A percentile compares a stretch with the other conserved stretches of the same genome.
Evolutionary conservation across 2,113 vertebrate species (phyloP).

Genomic region (Aptenodytes forsteri): DNA sequence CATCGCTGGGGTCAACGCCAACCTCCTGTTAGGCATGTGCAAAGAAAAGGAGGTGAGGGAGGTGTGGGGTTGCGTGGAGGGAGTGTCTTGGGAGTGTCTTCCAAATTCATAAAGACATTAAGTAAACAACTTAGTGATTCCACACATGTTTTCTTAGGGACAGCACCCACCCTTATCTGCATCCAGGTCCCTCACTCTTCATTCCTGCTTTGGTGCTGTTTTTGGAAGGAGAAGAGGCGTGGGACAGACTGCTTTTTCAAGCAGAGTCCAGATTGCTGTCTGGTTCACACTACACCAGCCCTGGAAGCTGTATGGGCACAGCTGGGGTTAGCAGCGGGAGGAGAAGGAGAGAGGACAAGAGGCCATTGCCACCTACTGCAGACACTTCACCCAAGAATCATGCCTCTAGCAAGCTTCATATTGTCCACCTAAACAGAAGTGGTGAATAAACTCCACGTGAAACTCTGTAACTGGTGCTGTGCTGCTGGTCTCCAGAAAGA

Average conservation of each 20-base stretch:
- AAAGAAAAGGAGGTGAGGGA: not conserved
- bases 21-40: not conserved
- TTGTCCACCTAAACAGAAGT: not conserved
- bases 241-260: not conserved
- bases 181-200: not conserved
- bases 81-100: not conserved
- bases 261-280: not conserved
- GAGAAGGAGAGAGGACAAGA: not conserved
- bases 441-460: not conserved
- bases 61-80: accelerated
- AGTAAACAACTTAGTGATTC: not conserved
- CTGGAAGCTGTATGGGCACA: not conserved
- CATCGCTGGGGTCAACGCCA: not conserved
- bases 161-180: not conserved
- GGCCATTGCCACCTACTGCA: not conserved
- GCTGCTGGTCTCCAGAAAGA: not conserved
- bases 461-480: not conserved
- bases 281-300: not conserved
- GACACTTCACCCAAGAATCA: not conserved
- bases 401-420: not conserved
- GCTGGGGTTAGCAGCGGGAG: not conserved
- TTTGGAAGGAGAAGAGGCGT: not conserved
- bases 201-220: not conserved
- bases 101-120: not conserved
- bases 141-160: not conserved